Percentiles rank a stretch among this genome's conserved stretches.
phyloP scores from a whole-genome alignment of 2,888 invertebrate genomes.

The Aspidapion aeneum region DNA sequence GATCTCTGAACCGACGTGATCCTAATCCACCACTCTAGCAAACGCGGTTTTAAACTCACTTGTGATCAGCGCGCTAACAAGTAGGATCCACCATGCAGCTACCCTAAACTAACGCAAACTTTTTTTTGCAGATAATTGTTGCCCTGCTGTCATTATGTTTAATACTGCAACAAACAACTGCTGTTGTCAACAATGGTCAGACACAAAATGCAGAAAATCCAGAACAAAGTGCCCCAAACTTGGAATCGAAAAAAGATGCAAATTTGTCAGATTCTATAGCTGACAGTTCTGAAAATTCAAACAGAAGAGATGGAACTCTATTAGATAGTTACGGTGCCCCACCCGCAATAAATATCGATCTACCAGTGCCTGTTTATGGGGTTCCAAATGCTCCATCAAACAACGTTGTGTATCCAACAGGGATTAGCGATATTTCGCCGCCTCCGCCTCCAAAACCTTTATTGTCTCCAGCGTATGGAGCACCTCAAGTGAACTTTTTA shows the following conservation, averaged over 20 bases:
- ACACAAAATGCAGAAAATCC: conserved; percentile 30
- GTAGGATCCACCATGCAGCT: too few relatives aligned
- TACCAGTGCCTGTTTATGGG: conserved; percentile 58
- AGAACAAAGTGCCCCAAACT: conserved; percentile 19
- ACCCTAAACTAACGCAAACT: too few relatives aligned
- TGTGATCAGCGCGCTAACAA: too few relatives aligned
- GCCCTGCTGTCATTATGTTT: conserved; percentile 37
- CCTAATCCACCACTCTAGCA: too few relatives aligned
- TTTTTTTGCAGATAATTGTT: conserved; percentile 39
- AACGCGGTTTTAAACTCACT: too few relatives aligned
- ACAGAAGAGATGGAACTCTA: conserved; percentile 41
- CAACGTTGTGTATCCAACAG: conserved; percentile 48
- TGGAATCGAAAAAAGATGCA: conserved; percentile 21
- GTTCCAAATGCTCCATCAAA: conserved; percentile 52
- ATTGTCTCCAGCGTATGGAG: conserved; percentile 32
- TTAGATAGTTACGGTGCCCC: conserved; percentile 53
- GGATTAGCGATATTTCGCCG: conserved; percentile 49
- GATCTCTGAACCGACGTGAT: too few relatives aligned
- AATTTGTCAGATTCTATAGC: conserved; percentile 34
- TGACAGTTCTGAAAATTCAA: conserved; percentile 40
- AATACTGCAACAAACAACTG: conserved; percentile 40
- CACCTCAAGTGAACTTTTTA: conserved; percentile 19
- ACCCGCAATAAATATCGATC: conserved; percentile 50
- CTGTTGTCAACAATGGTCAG: conserved; percentile 44
- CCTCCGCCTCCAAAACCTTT: conserved; percentile 32